Conservation (phyloP, 2,113 vertebrate species). For the Ursus arctos region DNA sequence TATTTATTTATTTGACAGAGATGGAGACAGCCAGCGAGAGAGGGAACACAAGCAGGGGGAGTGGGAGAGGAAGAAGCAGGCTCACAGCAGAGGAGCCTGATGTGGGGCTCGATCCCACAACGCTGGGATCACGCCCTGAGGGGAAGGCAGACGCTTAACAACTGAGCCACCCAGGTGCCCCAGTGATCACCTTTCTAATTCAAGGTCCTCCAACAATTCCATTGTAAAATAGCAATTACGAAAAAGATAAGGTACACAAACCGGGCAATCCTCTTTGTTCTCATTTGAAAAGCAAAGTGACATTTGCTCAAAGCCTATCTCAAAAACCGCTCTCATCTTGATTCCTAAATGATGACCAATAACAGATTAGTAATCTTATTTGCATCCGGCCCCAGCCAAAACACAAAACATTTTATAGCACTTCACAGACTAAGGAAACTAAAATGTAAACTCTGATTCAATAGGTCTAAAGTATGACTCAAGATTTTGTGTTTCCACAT, state of each 20-base stretch:
- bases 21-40: too few relatives aligned
- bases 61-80: too few relatives aligned
- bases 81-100: too few relatives aligned
- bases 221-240: not conserved
- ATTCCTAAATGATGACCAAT: not conserved
- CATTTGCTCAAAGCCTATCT: not conserved
- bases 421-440: not conserved
- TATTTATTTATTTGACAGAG: too few relatives aligned
- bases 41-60: too few relatives aligned
- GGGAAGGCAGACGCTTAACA: too few relatives aligned
- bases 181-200: not conserved
- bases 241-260: not conserved
- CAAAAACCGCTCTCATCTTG: not conserved
- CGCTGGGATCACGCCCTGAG: too few relatives aligned
- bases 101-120: too few relatives aligned
- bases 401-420: not conserved
- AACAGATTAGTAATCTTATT: not conserved
- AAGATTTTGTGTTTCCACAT: not conserved
- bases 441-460: conserved; percentile 22
- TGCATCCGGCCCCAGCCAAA: not conserved
- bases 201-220: not conserved
- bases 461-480: not conserved
- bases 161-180: too few relatives aligned
- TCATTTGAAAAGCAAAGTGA: not conserved
- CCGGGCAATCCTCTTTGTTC: not conserved